Evolutionary conservation across 2,113 vertebrate species (phyloP).

Genomic region (Coryphaenoides rupestris): DNA sequence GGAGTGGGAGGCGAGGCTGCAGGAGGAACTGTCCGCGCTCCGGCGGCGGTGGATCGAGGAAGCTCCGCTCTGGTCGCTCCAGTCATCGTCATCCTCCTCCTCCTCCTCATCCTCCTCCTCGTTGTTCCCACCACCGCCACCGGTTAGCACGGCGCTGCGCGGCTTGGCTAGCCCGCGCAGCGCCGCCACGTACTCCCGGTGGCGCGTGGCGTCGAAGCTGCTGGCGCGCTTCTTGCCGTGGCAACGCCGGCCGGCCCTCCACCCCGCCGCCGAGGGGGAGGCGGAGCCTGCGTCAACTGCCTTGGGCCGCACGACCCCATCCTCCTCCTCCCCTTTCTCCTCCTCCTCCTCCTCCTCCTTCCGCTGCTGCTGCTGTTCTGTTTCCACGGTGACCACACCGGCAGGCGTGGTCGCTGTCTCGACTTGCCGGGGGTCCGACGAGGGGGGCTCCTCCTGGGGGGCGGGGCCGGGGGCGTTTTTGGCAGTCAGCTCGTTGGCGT

Average conservation of each 20-base stretch:
- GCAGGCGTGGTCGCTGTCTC: too few species aligned
- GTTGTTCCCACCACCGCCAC: too few species aligned
- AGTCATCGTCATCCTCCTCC: slow-evolving; percentile 92
- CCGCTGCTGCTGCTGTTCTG: too few species aligned
- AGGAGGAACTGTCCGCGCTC: slow-evolving; percentile 96
- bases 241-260: slow-evolving; percentile 57
- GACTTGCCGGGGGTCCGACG: not conserved
- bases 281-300: slow-evolving; percentile 72
- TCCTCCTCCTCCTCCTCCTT: too few species aligned
- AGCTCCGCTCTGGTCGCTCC: slow-evolving; percentile 94
- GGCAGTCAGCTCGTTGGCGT: slow-evolving; percentile 87
- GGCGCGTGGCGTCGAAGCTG: slow-evolving; percentile 94
- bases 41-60: slow-evolving; percentile 88
- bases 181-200: slow-evolving; percentile 82
- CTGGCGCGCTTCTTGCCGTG: slow-evolving; percentile 88
- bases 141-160: slow-evolving; percentile 83
- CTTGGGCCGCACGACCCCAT: slow-evolving; percentile 76
- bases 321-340: slow-evolving; percentile 65
- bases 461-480: slow-evolving; percentile 45
- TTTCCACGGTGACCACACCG: too few species aligned
- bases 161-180: slow-evolving; percentile 86
- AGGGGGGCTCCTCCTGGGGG: slow-evolving; percentile 22
- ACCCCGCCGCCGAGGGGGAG: slow-evolving; percentile 74
- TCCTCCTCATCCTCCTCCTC: too few species aligned
- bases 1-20: slow-evolving; percentile 86